Conservation (phyloP, 92 coral and sea anemone species). For the Hydrozoanthus gracilis region DNA sequence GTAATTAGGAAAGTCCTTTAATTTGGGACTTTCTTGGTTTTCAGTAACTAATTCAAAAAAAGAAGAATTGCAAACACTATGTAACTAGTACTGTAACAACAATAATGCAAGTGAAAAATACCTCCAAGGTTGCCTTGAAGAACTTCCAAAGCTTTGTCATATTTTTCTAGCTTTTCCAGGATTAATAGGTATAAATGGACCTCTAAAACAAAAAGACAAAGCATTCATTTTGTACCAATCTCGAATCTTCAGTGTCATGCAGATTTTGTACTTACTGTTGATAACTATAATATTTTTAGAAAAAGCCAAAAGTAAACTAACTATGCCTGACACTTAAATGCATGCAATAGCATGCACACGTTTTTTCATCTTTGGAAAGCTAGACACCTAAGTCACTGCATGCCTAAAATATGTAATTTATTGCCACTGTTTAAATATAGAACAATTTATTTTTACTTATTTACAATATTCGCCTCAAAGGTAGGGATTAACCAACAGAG, state of each 20-base stretch:
- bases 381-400: no score
- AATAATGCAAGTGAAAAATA: not conserved
- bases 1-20: not conserved
- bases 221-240: not conserved
- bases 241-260: not conserved
- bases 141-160: conserved; percentile 87
- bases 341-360: no score
- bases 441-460: no score
- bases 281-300: not conserved
- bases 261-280: no score
- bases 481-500: no score
- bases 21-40: no score
- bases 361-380: no score
- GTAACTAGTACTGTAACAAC: not conserved
- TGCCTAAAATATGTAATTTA: no score
- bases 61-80: not conserved
- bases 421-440: no score
- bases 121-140: conserved; percentile 87
- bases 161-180: conserved; percentile 80
- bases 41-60: no score
- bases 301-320: no score
- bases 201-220: conserved; percentile 49
- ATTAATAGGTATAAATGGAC: conserved; percentile 85
- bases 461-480: no score
- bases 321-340: not conserved